These are phyloP conservation scores for Harpalus rufipes DNA, from an alignment of 2,888 invertebrate species.

Conservation along the genomic window DNA sequence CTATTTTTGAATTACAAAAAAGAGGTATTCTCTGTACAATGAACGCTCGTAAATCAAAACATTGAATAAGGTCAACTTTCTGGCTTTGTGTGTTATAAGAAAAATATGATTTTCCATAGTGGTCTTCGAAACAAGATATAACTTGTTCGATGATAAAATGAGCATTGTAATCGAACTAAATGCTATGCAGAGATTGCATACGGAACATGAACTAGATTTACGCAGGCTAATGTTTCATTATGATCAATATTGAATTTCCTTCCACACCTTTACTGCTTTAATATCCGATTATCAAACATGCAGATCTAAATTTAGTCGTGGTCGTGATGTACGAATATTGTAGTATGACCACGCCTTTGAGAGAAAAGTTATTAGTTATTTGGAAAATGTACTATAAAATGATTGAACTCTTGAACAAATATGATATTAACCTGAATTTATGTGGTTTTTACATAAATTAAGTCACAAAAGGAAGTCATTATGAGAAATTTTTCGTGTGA, in stretches of 20 bases:
- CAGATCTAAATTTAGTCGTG: slow-evolving; percentile 49
- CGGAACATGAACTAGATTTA: slow-evolving; percentile 20
- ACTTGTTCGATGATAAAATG: too few relatives aligned
- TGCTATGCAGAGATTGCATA: slow-evolving; percentile 31
- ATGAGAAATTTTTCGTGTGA: slow-evolving; percentile 34
- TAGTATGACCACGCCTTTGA: slow-evolving; percentile 25
- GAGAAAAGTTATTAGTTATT: slow-evolving; percentile 40
- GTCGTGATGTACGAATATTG: slow-evolving; percentile 46
- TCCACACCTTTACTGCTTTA: slow-evolving; percentile 59
- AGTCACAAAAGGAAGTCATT: slow-evolving; percentile 54
- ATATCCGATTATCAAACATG: slow-evolving; percentile 59
- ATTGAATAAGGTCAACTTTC: too few relatives aligned
- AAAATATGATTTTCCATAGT: too few relatives aligned
- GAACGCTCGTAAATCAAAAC: too few relatives aligned
- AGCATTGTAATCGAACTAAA: background rate
- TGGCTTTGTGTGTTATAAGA: too few relatives aligned
- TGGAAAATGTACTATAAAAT: slow-evolving; percentile 38
- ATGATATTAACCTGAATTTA: slow-evolving; percentile 53
- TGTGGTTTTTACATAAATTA: slow-evolving; percentile 49
- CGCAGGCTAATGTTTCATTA: slow-evolving; percentile 48
- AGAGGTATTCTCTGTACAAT: too few relatives aligned
- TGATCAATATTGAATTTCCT: slow-evolving; percentile 63
- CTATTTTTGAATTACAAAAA: too few relatives aligned
- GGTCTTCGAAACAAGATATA: too few relatives aligned
- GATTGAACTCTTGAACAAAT: slow-evolving; percentile 33